Evolutionary conservation across 2,888 invertebrate genomes (phyloP).

Genomic region (Craniophora ligustri): DNA sequence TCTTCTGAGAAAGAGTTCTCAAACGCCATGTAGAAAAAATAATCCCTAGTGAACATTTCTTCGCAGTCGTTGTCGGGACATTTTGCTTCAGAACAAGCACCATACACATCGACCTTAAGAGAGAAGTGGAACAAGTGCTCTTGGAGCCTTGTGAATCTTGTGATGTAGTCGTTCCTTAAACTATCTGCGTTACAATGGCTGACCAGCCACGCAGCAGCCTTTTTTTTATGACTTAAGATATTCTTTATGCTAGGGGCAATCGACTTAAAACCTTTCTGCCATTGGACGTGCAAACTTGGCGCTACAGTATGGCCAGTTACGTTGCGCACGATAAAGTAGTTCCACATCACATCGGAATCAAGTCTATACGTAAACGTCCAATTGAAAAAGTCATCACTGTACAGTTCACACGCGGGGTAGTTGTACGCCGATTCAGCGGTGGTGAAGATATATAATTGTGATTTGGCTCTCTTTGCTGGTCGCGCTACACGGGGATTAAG

Average conservation of each 20-base stretch:
- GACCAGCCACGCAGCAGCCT: slow-evolving; percentile 71
- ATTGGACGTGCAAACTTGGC: slow-evolving; percentile 58
- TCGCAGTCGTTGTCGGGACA: slow-evolving; percentile 60
- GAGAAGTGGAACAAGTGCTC: slow-evolving; percentile 67
- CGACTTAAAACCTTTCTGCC: slow-evolving; percentile 48
- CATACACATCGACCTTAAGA: slow-evolving; percentile 69
- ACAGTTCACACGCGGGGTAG: slow-evolving; percentile 66
- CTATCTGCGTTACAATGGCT: slow-evolving; percentile 63
- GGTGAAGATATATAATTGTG: slow-evolving; percentile 68
- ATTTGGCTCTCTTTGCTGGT: slow-evolving; percentile 49
- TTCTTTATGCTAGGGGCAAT: slow-evolving; percentile 52
- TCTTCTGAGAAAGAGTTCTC: slow-evolving; percentile 73
- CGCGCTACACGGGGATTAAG: slow-evolving; percentile 38
- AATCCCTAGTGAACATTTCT: slow-evolving; percentile 63
- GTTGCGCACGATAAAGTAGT: slow-evolving; percentile 67
- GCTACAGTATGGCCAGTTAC: slow-evolving; percentile 60
- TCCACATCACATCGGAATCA: slow-evolving; percentile 72
- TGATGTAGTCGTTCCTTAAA: slow-evolving; percentile 63
- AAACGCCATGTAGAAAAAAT: slow-evolving; percentile 75
- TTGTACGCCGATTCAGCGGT: slow-evolving; percentile 63
- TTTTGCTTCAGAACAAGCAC: slow-evolving; percentile 57
- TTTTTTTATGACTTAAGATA: slow-evolving; percentile 62
- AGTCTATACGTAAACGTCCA: slow-evolving; percentile 74
- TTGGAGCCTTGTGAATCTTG: slow-evolving; percentile 61
- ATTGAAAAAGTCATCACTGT: slow-evolving; percentile 70